These are phyloP conservation scores for Otolemur garnettii DNA, from an alignment of 2,113 vertebrate species.

Conservation along the genomic window DNA sequence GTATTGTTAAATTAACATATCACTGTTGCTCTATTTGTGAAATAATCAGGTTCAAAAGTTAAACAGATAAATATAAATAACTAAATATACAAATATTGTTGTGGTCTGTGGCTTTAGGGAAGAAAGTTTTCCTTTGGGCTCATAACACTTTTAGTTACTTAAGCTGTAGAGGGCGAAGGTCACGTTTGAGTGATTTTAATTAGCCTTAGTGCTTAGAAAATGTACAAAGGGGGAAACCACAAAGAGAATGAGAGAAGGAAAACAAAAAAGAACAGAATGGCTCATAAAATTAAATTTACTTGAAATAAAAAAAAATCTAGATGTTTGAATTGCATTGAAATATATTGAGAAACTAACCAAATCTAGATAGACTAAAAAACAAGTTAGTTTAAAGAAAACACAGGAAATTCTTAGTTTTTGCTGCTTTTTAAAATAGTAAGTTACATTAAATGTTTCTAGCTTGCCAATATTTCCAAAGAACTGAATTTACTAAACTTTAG, in stretches of 20 bases:
- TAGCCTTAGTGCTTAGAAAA: background rate
- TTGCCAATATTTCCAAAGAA: conserved; percentile 52
- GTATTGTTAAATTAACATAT: conserved; percentile 30
- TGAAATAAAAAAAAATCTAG: background rate
- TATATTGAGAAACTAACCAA: background rate
- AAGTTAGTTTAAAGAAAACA: conserved; percentile 20
- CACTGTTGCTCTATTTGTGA: conserved; percentile 10
- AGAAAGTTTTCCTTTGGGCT: background rate
- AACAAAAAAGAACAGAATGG: background rate
- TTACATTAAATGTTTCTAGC: background rate
- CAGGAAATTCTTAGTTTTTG: conserved; percentile 23
- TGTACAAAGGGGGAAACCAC: background rate
- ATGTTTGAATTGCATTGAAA: background rate
- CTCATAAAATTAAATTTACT: background rate
- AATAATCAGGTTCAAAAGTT: conserved; percentile 18
- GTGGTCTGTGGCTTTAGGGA: background rate
- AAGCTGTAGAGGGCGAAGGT: background rate
- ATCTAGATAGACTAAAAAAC: background rate
- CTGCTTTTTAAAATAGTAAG: background rate
- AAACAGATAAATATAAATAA: background rate
- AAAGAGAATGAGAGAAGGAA: background rate
- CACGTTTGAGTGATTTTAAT: conserved; percentile 13
- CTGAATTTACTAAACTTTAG: conserved; percentile 7
- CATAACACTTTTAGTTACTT: background rate
- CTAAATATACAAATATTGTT: conserved; percentile 11